These are phyloP conservation scores for Oryzias curvinotus DNA, from an alignment of 2,113 vertebrate species.

Conservation along the genomic window DNA sequence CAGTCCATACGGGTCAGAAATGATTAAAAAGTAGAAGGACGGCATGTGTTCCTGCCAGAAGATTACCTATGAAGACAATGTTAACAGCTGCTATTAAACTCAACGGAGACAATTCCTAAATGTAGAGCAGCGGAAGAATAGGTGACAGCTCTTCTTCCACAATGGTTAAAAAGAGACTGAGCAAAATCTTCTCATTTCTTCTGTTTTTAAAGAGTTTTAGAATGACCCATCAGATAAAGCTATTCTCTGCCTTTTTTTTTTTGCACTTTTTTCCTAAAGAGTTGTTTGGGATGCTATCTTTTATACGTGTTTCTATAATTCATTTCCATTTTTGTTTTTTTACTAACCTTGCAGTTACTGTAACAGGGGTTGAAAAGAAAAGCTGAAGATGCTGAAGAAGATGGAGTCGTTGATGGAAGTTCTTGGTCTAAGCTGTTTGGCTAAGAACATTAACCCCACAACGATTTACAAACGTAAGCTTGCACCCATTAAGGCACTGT, in stretches of 20 bases:
- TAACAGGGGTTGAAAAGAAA: background rate
- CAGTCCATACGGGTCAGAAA: constrained; percentile 64
- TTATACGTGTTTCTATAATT: too few relatives aligned
- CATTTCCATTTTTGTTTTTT: background rate
- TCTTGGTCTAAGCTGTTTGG: background rate
- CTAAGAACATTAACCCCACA: constrained; percentile 2
- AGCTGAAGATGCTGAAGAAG: background rate
- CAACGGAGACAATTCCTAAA: constrained; percentile 50
- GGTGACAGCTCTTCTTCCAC: constrained; percentile 27
- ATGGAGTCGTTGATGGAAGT: background rate
- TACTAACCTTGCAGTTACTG: background rate
- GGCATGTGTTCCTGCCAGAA: constrained; percentile 59
- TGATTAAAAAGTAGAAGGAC: constrained; percentile 56
- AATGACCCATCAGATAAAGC: too few relatives aligned
- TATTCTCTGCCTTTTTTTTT: too few relatives aligned
- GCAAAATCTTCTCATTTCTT: too few relatives aligned
- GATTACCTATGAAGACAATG: constrained; percentile 52
- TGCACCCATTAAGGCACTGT: constrained; percentile 12
- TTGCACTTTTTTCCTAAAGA: too few relatives aligned
- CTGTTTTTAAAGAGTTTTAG: too few relatives aligned
- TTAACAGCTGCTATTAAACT: constrained; percentile 66
- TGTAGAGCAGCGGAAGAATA: constrained; percentile 43
- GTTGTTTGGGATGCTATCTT: too few relatives aligned
- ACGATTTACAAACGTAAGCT: background rate
- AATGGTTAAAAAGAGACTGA: background rate